Percentiles rank a stretch among this genome's conserved stretches.
Evolutionary conservation across 2,888 invertebrate species (phyloP).

Genomic region (Calliopum simillimum): DNA sequence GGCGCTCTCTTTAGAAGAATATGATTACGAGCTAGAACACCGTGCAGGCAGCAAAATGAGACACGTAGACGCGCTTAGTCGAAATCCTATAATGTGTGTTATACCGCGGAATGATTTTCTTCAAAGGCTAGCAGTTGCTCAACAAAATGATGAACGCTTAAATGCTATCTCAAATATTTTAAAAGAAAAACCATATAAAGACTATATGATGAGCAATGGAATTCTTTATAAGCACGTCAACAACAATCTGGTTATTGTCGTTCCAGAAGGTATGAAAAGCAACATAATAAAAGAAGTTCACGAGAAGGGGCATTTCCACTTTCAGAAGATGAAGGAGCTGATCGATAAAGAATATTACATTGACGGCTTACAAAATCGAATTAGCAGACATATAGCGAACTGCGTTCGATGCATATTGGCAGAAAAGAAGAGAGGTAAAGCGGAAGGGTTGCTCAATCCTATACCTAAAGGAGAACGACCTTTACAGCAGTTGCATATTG

Average conservation of each 20-base stretch:
- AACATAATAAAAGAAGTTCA: conserved; percentile 4
- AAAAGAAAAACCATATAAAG: conserved; percentile 10
- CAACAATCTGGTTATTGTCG: conserved; percentile 5
- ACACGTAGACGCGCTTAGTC: no score
- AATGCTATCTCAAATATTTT: conserved; percentile 3
- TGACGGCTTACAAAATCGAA: conserved; percentile 1
- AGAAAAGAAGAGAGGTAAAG: conserved; percentile 53
- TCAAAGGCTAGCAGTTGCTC: no score
- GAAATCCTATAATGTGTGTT: no score
- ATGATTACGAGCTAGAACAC: no score
- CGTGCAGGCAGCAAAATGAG: no score
- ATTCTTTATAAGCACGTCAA: conserved; percentile 18
- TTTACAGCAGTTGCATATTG: conserved; percentile 55
- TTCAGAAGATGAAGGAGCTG: conserved; percentile 21
- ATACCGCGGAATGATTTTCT: no score
- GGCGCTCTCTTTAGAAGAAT: no score
- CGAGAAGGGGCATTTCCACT: conserved; percentile 15
- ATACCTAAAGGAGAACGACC: conserved; percentile 57
- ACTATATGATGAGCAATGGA: background rate
- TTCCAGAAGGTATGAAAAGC: conserved; percentile 13
- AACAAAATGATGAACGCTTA: background rate
- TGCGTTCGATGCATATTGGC: conserved; percentile 39
- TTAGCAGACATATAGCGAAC: background rate
- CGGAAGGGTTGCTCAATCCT: conserved; percentile 55
- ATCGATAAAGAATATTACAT: conserved; percentile 6